phyloP scores from a whole-genome alignment of 92 coral and sea anemone species.

The Actinostola sp. region DNA sequence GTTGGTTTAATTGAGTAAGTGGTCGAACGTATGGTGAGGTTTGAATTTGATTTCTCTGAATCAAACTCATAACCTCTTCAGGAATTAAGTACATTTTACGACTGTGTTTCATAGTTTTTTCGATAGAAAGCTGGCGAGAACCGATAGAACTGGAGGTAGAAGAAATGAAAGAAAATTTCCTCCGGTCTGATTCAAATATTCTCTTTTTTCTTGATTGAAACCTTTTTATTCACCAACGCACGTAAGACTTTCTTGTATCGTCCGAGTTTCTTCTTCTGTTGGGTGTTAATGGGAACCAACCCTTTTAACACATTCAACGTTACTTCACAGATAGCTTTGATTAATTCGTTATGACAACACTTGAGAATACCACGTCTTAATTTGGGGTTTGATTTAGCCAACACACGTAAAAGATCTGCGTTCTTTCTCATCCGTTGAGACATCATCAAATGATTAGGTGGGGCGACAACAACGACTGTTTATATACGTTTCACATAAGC shows the following conservation, averaged over 20 bases:
- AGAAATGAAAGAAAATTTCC: not conserved
- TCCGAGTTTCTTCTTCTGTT: slow-evolving; percentile 9
- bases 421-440: slow-evolving; percentile 23
- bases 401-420: slow-evolving; percentile 17
- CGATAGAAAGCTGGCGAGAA: slow-evolving; percentile 1
- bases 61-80: slow-evolving; percentile 7
- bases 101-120: slow-evolving; percentile 15
- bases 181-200: slow-evolving; percentile 2
- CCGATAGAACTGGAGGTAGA: slow-evolving; percentile 26
- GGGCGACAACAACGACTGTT: too few relatives aligned
- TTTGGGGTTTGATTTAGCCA: slow-evolving; percentile 38
- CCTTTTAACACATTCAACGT: slow-evolving; percentile 34
- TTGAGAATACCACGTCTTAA: slow-evolving; percentile 15
- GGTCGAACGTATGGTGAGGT: slow-evolving; percentile 2
- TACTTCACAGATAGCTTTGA: slow-evolving; percentile 31
- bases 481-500: slow-evolving; percentile 20
- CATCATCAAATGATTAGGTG: too few relatives aligned
- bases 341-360: slow-evolving; percentile 28
- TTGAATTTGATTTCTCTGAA: slow-evolving; percentile 32
- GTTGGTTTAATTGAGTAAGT: slow-evolving; percentile 11
- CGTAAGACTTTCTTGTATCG: slow-evolving; percentile 30
- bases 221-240: slow-evolving; percentile 14
- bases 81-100: slow-evolving; percentile 29
- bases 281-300: slow-evolving; percentile 2
- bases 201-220: slow-evolving; percentile 11